Percentiles rank a stretch among this genome's conserved stretches.
These are phyloP conservation scores for Branchinecta lindahli DNA, from an alignment of 1,140 invertebrate species.

Conservation along the genomic window DNA sequence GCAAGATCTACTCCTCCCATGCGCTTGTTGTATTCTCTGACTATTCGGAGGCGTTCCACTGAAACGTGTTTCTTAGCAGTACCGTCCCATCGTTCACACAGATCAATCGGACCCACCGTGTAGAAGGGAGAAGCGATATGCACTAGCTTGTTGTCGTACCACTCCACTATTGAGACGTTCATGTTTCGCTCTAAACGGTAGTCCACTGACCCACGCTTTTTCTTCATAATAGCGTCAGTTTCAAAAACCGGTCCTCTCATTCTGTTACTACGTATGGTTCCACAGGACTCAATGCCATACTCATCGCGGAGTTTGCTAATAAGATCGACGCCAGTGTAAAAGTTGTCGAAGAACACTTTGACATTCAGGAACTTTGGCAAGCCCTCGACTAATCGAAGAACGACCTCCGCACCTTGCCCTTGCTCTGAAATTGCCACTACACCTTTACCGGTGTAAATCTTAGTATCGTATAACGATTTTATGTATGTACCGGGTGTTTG, in stretches of 20 bases:
- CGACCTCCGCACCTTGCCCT: not conserved
- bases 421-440: not conserved
- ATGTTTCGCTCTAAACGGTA: not conserved
- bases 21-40: not conserved
- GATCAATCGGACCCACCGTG: not conserved
- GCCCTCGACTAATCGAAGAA: not conserved
- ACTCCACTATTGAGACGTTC: not conserved
- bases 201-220: not conserved
- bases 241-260: conserved; percentile 1
- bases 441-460: not conserved
- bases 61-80: not conserved
- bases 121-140: not conserved
- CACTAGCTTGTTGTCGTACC: not conserved
- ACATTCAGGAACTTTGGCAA: not conserved
- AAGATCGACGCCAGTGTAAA: conserved; percentile 5
- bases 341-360: not conserved
- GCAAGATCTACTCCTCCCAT: not conserved
- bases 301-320: not conserved
- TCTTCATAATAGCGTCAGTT: not conserved
- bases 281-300: not conserved
- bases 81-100: not conserved
- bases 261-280: not conserved
- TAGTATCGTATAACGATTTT: no score
- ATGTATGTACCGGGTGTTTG: no score
- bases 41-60: not conserved